Percentiles rank a stretch among this genome's conserved stretches.
These are phyloP conservation scores for Caracal caracal DNA, from an alignment of 2,113 vertebrate species.

Conservation along the genomic window DNA sequence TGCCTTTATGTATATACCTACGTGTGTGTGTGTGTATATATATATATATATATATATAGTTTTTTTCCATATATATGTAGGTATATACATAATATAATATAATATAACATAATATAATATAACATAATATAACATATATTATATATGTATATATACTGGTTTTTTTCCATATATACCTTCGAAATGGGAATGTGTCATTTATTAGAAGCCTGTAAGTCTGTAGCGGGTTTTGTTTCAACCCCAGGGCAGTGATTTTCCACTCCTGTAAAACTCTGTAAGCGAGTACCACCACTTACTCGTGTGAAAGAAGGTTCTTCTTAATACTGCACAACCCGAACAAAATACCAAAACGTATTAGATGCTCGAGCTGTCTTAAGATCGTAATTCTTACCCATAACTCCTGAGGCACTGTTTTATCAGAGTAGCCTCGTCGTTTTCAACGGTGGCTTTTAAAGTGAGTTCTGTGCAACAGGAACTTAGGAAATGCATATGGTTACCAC, in stretches of 20 bases:
- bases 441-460: background rate
- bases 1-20: background rate
- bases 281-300: background rate
- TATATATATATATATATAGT: too few relatives aligned
- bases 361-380: background rate
- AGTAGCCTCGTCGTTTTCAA: background rate
- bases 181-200: background rate
- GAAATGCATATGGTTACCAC: background rate
- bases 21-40: too few relatives aligned
- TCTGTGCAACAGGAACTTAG: background rate
- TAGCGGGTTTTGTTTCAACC: constrained; percentile 29
- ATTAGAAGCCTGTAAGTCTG: background rate
- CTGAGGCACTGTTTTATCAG: constrained; percentile 3
- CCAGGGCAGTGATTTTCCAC: background rate
- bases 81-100: too few relatives aligned
- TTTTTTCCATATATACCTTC: background rate
- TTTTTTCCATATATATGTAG: background rate
- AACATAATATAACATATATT: too few relatives aligned
- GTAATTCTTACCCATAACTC: background rate
- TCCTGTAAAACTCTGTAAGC: background rate
- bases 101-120: too few relatives aligned
- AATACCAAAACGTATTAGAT: background rate
- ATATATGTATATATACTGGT: too few relatives aligned
- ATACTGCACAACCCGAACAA: background rate
- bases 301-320: background rate